Percentiles rank a stretch among this genome's conserved stretches.
Conservation (phyloP, 2,113 vertebrate species). For the Actinemys pallida region DNA sequence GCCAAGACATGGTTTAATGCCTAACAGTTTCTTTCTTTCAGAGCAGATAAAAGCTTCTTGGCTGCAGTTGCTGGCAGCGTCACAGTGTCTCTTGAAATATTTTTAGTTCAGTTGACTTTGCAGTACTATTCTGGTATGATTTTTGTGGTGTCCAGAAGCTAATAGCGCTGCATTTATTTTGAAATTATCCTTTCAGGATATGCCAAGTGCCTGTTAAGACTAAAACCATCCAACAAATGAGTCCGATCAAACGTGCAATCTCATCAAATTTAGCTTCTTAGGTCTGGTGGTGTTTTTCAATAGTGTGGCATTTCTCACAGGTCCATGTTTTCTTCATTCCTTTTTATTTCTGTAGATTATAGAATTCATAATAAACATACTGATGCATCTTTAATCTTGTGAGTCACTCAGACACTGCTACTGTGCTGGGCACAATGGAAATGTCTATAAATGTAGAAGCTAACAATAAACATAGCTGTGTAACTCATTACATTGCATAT, state of each 20-base stretch:
- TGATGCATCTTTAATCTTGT: constrained; percentile 23
- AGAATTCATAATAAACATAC: not conserved
- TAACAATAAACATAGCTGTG: not conserved
- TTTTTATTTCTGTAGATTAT: constrained; percentile 22
- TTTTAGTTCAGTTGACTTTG: constrained; percentile 43
- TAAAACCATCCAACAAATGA: not conserved
- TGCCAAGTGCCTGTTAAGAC: constrained; percentile 20
- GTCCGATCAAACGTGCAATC: constrained; percentile 15
- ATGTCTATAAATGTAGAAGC: not conserved
- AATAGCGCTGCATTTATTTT: constrained; percentile 22
- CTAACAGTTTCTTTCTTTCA: constrained; percentile 17
- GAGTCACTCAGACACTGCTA: not conserved
- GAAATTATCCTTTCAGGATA: constrained; percentile 47
- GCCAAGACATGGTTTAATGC: constrained; percentile 31
- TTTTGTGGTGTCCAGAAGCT: constrained; percentile 42
- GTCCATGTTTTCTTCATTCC: constrained; percentile 19
- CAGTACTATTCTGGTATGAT: not conserved
- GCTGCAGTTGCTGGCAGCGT: not conserved
- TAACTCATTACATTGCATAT: not conserved
- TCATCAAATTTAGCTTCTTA: constrained; percentile 39
- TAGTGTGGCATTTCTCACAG: not conserved
- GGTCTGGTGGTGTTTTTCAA: constrained; percentile 28
- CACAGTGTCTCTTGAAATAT: not conserved
- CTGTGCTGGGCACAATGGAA: not conserved
- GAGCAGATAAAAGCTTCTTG: constrained; percentile 48